These are phyloP conservation scores for Drosophila mauritiana DNA, from an alignment of 1,140 invertebrate genomes.

Conservation along the genomic window DNA sequence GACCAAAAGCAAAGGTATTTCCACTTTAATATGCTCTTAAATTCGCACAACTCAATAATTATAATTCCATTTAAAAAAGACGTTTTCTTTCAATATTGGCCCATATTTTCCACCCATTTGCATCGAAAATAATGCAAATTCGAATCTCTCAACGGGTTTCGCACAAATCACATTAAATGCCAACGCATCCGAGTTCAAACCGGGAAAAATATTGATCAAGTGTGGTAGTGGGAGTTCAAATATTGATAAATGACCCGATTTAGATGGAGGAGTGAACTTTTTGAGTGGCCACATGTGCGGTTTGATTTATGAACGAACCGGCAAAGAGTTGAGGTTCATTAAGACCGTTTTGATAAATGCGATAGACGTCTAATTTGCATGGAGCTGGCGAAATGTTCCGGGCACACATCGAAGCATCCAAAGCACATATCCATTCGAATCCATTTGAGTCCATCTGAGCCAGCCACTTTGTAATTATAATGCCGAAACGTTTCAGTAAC, in stretches of 20 bases:
- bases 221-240: constrained; percentile 14
- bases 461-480: constrained; percentile 53
- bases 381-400: constrained; percentile 12
- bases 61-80: too few relatives aligned
- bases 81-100: neutral
- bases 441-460: constrained; percentile 20
- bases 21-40: too few relatives aligned
- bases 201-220: neutral
- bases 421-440: constrained; percentile 7
- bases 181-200: constrained; percentile 25
- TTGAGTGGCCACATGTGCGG: constrained; percentile 34
- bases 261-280: constrained; percentile 28
- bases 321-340: constrained; percentile 33
- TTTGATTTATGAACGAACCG: constrained; percentile 43
- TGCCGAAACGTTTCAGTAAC: constrained; percentile 11
- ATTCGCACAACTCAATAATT: too few relatives aligned
- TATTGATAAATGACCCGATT: constrained; percentile 41
- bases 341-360: constrained; percentile 33
- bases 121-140: constrained; percentile 17
- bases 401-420: constrained; percentile 2
- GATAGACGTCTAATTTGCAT: constrained; percentile 48
- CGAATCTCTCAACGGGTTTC: constrained; percentile 15
- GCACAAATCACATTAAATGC: constrained; percentile 23
- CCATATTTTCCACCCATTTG: neutral
- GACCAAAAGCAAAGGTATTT: too few relatives aligned